These are phyloP conservation scores for Clarias laeviceps DNA, from an alignment of 2,797 vertebrate species.

Conservation along the genomic window DNA sequence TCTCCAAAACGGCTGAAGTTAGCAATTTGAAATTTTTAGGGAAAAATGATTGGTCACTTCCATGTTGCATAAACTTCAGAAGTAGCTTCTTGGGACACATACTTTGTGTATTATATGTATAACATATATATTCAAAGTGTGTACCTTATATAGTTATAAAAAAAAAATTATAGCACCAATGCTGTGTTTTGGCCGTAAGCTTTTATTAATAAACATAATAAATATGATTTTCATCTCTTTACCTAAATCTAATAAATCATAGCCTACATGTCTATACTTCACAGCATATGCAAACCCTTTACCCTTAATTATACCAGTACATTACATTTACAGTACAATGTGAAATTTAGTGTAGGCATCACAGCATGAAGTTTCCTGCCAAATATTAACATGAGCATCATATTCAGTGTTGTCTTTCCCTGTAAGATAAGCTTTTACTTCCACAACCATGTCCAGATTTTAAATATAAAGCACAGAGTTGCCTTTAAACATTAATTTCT, in stretches of 20 bases:
- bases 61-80: no score
- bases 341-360: background rate
- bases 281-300: background rate
- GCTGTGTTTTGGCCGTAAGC: background rate
- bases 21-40: no score
- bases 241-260: no score
- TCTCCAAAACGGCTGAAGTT: no score
- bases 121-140: no score
- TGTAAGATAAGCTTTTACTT: background rate
- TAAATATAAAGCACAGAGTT: background rate
- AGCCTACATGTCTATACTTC: background rate
- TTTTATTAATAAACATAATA: background rate
- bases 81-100: no score
- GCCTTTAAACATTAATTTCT: background rate
- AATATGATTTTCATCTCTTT: background rate
- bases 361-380: background rate
- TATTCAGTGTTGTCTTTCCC: background rate
- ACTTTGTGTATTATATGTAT: no score
- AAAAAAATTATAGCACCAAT: no score
- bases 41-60: no score
- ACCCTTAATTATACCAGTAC: background rate
- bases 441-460: background rate
- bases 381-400: background rate
- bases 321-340: background rate
- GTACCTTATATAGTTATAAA: no score